A percentile compares a stretch with the other conserved stretches of the same genome.
Conservation (phyloP, 2,113 vertebrate genomes). For the Microcebus griseorufus region DNA sequence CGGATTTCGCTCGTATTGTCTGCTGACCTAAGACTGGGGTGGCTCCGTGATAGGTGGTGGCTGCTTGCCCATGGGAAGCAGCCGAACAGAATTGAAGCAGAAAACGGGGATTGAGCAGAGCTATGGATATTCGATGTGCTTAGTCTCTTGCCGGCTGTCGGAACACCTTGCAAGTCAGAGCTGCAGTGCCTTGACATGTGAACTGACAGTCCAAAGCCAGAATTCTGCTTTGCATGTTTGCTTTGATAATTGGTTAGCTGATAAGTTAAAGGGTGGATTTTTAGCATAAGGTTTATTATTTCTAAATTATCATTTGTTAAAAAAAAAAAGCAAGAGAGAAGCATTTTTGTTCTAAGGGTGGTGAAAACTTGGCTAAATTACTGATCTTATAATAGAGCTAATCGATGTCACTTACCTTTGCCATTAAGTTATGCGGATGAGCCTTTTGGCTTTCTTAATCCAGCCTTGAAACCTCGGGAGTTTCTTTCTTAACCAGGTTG, state of each 20-base stretch:
- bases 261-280: constrained; percentile 32
- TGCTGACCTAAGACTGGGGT: constrained; percentile 43
- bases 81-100: constrained; percentile 24
- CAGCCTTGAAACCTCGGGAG: not conserved
- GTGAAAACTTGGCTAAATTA: not conserved
- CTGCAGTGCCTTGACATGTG: not conserved
- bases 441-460: not conserved
- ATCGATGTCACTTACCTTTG: not conserved
- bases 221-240: not conserved
- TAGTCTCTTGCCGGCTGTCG: not conserved
- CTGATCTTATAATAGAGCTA: not conserved
- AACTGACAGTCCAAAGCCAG: not conserved
- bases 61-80: constrained; percentile 30
- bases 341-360: not conserved
- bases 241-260: not conserved
- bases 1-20: constrained; percentile 49
- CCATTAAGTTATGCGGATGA: not conserved
- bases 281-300: not conserved
- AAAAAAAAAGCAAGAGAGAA: not conserved
- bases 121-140: not conserved
- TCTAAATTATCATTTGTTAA: not conserved
- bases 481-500: not conserved
- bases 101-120: not conserved
- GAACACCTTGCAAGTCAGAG: not conserved
- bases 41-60: not conserved